Percentiles rank a stretch among this genome's conserved stretches.
Conservation (phyloP, 35 echinoderm and acorn worm genomes). For the Ophioderma brevispina region DNA sequence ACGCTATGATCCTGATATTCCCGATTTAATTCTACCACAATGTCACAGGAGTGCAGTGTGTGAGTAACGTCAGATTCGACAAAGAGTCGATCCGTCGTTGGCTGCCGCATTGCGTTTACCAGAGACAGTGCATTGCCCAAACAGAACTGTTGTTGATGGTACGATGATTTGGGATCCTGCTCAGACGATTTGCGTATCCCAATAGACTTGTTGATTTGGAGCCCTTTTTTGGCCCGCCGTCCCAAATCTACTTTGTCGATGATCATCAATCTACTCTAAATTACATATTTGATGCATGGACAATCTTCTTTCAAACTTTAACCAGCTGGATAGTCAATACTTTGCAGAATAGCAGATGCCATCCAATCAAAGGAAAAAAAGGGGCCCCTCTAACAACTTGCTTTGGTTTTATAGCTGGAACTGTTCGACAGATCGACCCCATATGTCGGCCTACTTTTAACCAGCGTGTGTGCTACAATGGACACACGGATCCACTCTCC, state of each 20-base stretch:
- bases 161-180: slow-evolving; percentile 49
- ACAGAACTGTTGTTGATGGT: slow-evolving; percentile 40
- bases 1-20: slow-evolving; percentile 27
- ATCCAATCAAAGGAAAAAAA: slow-evolving; percentile 61
- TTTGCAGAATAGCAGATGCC: slow-evolving; percentile 46
- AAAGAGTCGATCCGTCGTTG: slow-evolving; percentile 34
- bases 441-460: slow-evolving; percentile 62
- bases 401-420: slow-evolving; percentile 81
- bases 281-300: slow-evolving; percentile 48
- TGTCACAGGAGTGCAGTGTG: slow-evolving; percentile 23
- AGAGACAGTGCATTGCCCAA: slow-evolving; percentile 28
- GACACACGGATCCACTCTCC: slow-evolving; percentile 71
- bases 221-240: slow-evolving; percentile 29
- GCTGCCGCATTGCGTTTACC: slow-evolving; percentile 41
- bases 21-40: slow-evolving; percentile 17
- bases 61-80: slow-evolving; percentile 21
- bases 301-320: slow-evolving; percentile 42
- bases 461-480: slow-evolving; percentile 72
- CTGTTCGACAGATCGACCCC: slow-evolving; percentile 71
- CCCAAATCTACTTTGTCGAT: slow-evolving; percentile 58
- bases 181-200: slow-evolving; percentile 54
- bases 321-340: slow-evolving; percentile 60
- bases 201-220: slow-evolving; percentile 68
- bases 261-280: slow-evolving; percentile 49
- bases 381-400: slow-evolving; percentile 73